Conservation (phyloP, 2,797 vertebrate species). For the Rhinoraja longicauda region DNA sequence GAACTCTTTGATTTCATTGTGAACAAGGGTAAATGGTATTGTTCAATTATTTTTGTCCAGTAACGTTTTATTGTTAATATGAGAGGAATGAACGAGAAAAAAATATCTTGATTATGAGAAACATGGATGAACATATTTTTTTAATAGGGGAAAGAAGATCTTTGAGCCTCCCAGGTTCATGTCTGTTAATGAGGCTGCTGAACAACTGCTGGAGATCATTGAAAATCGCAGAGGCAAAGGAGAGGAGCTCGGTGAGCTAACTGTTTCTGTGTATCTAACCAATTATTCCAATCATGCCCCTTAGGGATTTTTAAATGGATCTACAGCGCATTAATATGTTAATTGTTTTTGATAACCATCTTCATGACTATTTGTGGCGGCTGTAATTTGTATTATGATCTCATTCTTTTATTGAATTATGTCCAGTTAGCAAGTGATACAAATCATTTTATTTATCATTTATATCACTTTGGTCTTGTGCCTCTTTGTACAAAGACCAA, state of each 20-base stretch:
- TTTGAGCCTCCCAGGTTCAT: slow-evolving; percentile 86
- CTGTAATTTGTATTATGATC: background rate
- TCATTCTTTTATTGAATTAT: background rate
- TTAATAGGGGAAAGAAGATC: slow-evolving; percentile 74
- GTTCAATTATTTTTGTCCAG: background rate
- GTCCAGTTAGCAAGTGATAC: background rate
- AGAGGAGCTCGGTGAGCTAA: slow-evolving; percentile 67
- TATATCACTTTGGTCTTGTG: background rate
- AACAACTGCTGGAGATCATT: slow-evolving; percentile 81
- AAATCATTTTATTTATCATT: background rate
- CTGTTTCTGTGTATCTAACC: background rate
- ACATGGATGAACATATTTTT: background rate
- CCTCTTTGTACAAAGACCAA: background rate
- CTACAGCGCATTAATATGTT: too few relatives aligned
- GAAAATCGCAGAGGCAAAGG: slow-evolving; percentile 63
- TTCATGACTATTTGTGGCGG: background rate
- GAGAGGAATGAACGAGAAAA: background rate
- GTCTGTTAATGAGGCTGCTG: slow-evolving; percentile 78
- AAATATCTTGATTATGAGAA: background rate
- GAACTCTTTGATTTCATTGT: background rate
- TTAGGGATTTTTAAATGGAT: too few relatives aligned
- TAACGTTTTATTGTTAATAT: background rate
- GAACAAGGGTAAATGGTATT: background rate
- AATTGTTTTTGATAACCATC: background rate
- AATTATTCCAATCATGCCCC: too few relatives aligned